Base-by-base conservation (phyloP, 2,797 vertebrate genomes). In the Anisognathus igniventris region DNA sequence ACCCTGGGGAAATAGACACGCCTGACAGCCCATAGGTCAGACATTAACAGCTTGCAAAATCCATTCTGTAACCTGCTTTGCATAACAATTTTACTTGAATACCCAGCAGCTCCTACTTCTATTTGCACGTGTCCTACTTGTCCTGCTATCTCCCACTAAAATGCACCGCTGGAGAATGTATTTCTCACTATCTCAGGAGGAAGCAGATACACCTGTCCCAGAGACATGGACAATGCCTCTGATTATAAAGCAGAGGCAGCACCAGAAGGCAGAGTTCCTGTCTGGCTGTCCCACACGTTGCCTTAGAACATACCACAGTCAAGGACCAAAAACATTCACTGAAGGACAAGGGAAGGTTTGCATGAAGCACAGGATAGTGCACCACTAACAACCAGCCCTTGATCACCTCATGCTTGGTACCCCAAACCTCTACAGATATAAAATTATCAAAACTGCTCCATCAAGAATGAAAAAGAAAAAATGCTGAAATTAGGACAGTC, bases 11-110 rank as follows among this genome's bases (percentile, higher is more conserved):
- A 82, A 82, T 19, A 61, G 37, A 37, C 8, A 44, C 3, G 33
- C 24, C 15, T 20, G 60, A 30, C 57, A 82, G 81, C 39, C 67
- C 73, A 71, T 2, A 67, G 20, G n/a, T 77, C 78, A 88, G 67
- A 62, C 40, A 83, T 79, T 73, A 40, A 67, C 15, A 70, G 71
- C 56, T 72, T 84, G 62, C 33, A 58, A 86, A 88, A 84, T 66
- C 33, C 48, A 27, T 27, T 68, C 4, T 8, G 25, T 57, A 61
- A 92, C 44, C 45, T 76, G 51, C 67, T 92, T 57, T 83, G 60
- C 77, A 17, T 45, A 82, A 73, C 25, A 61, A 60, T 71, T 86
- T 85, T 53, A 80, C 31, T n/a, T 53, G 14, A 79, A 67, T 17
- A 58, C 7, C 50, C 28, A 54, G 31, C 7, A 93, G 65, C 35